Percentiles rank a stretch among this genome's conserved stretches.
Evolutionary conservation across 1,140 invertebrate species (phyloP).

Genomic region (Sitobion miscanthi): DNA sequence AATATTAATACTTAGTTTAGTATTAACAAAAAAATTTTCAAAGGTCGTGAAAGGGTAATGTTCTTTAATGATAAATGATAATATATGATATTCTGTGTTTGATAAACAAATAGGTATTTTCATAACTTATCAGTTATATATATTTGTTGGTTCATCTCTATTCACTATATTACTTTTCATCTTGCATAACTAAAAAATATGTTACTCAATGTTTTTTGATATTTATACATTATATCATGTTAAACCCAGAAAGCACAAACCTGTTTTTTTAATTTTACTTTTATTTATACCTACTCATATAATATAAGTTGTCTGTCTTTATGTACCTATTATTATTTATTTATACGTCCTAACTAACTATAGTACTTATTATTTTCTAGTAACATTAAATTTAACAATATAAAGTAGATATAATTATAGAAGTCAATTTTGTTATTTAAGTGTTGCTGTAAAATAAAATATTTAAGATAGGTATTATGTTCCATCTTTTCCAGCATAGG

Average conservation of each 20-base stretch:
- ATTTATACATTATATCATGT: neutral
- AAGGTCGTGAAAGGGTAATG: constrained; percentile 12
- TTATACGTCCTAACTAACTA: neutral
- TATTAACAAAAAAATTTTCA: constrained; percentile 27
- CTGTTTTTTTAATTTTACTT: neutral
- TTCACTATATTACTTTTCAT: neutral
- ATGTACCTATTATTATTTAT: neutral
- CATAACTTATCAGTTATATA: neutral
- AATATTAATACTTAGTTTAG: neutral
- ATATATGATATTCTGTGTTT: neutral
- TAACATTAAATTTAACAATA: neutral
- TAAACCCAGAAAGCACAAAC: neutral
- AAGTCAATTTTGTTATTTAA: neutral
- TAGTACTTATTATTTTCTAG: neutral
- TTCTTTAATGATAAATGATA: constrained; percentile 38
- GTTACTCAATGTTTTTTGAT: neutral
- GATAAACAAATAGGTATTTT: neutral
- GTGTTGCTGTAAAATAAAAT: neutral
- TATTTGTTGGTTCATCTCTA: neutral
- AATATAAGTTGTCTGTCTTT: neutral
- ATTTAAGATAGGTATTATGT: neutral
- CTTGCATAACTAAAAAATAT: neutral
- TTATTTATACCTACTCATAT: neutral
- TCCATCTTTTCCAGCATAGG: neutral
- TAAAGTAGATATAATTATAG: neutral